These are phyloP conservation scores for Melitaea athalia DNA, from an alignment of 2,888 invertebrate species.

Conservation along the genomic window DNA sequence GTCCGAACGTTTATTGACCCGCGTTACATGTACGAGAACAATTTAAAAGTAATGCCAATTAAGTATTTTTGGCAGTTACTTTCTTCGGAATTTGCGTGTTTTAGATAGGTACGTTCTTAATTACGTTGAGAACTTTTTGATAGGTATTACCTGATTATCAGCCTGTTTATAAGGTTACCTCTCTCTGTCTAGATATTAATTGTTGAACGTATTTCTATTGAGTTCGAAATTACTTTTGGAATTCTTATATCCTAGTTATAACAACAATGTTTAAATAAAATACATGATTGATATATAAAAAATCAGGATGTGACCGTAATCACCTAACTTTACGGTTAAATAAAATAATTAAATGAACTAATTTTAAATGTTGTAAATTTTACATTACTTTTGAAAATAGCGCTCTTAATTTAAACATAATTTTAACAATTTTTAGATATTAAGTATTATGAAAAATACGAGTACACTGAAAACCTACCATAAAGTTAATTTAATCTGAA, in stretches of 20 bases:
- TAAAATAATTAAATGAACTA: no score
- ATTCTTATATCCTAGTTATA: background rate
- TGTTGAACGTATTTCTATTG: background rate
- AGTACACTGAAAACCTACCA: background rate
- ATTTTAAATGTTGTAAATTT: no score
- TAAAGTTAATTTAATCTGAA: no score
- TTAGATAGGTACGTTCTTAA: conserved; percentile 30
- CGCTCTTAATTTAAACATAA: no score
- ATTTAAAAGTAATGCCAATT: conserved; percentile 61
- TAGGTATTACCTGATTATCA: conserved; percentile 27
- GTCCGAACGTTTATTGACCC: conserved; percentile 57
- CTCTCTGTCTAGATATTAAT: conserved; percentile 1
- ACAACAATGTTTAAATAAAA: background rate
- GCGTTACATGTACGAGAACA: conserved; percentile 56
- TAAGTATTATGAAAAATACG: no score
- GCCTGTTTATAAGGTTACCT: conserved; percentile 3
- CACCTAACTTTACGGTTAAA: no score
- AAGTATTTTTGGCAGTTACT: conserved; percentile 51
- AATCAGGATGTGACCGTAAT: no score
- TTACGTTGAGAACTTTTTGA: conserved; percentile 28
- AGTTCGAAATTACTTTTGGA: conserved; percentile 1
- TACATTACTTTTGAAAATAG: no score
- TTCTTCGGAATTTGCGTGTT: conserved; percentile 41
- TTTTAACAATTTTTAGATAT: no score
- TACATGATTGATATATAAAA: no score